Evolutionary conservation across 2,797 vertebrate genomes (phyloP), one percentile per base, ranked within the genome.

Genomic region (Myotis findleyi): DNA sequence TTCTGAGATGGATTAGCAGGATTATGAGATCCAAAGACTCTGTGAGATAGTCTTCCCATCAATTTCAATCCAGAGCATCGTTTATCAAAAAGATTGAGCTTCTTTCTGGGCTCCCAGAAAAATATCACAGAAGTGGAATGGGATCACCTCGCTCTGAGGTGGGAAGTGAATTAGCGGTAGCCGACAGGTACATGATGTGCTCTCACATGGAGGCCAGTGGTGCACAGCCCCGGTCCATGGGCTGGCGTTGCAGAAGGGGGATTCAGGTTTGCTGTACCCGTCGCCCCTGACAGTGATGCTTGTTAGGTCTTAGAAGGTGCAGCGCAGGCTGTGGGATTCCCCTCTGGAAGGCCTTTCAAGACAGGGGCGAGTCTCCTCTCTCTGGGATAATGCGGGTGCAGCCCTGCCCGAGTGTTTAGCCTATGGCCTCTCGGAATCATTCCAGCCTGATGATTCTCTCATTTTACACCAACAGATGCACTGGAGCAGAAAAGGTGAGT

Each of bases 371-470:
- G 81, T 25, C 55, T 94, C 64, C 25, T 79, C 41, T 80, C 64
- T 76, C 51, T 7, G 25, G 27, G 53, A 18, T 49, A 30, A 73
- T 11, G 36, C 30, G 91, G 66, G 66, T 47, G n/a, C 71, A 62
- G 82, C 23, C 38, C 79, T 81, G 86, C 88, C 80, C 17, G 55
- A 41, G 75, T 68, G 76, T 88, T 93, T 64, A 9, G 83, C 75
- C 75, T 17, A 44, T 23, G 77, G 72, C 21, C 77, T 94, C 79
- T 80, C 0, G 0, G 80, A 83, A 93, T 71, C 89, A 95, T 93
- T 93, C 93, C 91, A 93, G 81, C 69, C 83, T 87, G 75, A 75
- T 68, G 93, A 88, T 55, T 92, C 87, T 47, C 86, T 93, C 69
- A 36, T 77, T 92, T 77, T n/a, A 96, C 12, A 88, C 76, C 79